Evolutionary conservation across 2,797 vertebrate species (phyloP).

Genomic region (Bufotes viridis): DNA sequence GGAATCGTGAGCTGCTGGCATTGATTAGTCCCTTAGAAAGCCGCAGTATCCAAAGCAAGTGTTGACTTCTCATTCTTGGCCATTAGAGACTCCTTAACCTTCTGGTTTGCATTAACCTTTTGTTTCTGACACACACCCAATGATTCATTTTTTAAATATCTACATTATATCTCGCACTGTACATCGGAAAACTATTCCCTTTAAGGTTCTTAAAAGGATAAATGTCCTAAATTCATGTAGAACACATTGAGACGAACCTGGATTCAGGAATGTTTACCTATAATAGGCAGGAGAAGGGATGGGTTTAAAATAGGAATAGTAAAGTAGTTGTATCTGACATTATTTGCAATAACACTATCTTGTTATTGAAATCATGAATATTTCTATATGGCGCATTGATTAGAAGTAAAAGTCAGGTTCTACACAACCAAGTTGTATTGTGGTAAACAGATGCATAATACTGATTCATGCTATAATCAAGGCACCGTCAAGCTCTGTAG

Average conservation of each 20-base stretch:
- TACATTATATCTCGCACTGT: constrained; percentile 6
- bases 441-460: too few species aligned
- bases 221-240: background rate
- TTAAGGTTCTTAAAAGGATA: background rate
- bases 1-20: background rate
- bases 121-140: background rate
- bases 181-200: background rate
- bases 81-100: background rate
- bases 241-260: background rate
- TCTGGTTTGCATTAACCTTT: constrained; percentile 11
- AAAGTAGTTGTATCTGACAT: background rate
- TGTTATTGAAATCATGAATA: background rate
- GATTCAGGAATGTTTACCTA: background rate
- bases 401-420: too few species aligned
- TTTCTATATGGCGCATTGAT: background rate
- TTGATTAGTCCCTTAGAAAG: constrained; percentile 21
- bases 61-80: background rate
- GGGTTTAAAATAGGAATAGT: background rate
- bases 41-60: background rate
- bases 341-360: background rate
- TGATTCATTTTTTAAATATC: constrained; percentile 24
- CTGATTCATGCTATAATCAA: too few species aligned
- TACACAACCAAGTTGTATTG: too few species aligned
- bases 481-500: too few species aligned
- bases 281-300: background rate